These are phyloP conservation scores for Apostichopus parvimensis DNA, from an alignment of 35 echinoderm and acorn worm species.

Conservation along the genomic window DNA sequence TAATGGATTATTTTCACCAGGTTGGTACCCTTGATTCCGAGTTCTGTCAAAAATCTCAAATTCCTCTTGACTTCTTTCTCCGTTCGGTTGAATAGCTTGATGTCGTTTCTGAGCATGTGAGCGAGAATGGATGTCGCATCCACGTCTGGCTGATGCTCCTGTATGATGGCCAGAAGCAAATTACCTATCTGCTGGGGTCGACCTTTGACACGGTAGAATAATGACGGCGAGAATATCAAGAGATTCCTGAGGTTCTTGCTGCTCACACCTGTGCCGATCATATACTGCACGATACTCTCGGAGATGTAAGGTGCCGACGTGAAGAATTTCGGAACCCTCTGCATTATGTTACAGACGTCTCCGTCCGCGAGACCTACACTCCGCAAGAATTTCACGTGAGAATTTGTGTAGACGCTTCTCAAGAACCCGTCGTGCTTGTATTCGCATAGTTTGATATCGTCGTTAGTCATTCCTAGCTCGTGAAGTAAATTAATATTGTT, in stretches of 20 bases:
- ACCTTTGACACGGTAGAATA: conserved; percentile 69
- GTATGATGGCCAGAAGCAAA: conserved; percentile 48
- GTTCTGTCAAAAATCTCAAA: conserved; percentile 46
- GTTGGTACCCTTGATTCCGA: conserved; percentile 52
- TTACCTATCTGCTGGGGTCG: conserved; percentile 46
- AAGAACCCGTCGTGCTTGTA: conserved; percentile 11
- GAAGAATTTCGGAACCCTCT: conserved; percentile 68
- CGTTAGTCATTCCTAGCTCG: conserved; percentile 34
- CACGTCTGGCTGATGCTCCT: conserved; percentile 49
- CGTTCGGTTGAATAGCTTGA: conserved; percentile 55
- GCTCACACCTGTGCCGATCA: conserved; percentile 54
- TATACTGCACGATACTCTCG: conserved; percentile 61
- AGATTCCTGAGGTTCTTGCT: conserved; percentile 61
- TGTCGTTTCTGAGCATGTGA: conserved; percentile 69
- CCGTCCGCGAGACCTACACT: conserved; percentile 33
- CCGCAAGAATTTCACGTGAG: conserved; percentile 52
- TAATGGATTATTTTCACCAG: conserved; percentile 69
- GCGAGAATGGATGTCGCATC: conserved; percentile 31
- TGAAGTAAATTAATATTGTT: conserved; percentile 28
- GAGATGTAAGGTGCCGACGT: conserved; percentile 30
- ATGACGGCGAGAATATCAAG: conserved; percentile 60
- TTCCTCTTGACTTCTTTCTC: conserved; percentile 57
- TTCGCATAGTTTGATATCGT: conserved; percentile 17
- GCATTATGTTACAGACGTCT: conserved; percentile 65
- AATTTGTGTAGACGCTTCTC: conserved; percentile 8